Evolutionary conservation across 2,888 invertebrate species (phyloP).

Genomic region (Agrenia bidenticulata): DNA sequence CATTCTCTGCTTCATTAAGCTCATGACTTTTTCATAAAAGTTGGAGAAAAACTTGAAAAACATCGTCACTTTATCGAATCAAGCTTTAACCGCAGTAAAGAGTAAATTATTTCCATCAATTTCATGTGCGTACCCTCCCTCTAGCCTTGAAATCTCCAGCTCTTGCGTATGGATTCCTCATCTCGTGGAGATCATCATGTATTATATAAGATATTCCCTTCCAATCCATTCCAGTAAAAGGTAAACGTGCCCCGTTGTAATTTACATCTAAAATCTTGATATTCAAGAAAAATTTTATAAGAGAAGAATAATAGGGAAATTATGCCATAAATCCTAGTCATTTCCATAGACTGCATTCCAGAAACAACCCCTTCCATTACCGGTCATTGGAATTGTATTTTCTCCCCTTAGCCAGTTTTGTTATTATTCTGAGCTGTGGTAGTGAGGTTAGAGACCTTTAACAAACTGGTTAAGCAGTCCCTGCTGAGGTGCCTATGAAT

Average conservation of each 20-base stretch:
- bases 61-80: constrained; percentile 21
- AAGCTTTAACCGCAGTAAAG: constrained; percentile 14
- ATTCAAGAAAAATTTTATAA: too few relatives aligned
- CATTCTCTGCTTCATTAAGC: constrained; percentile 53
- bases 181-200: too few relatives aligned
- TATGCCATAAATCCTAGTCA: constrained; percentile 4
- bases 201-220: too few relatives aligned
- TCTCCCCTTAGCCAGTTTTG: too few relatives aligned
- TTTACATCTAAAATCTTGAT: background rate
- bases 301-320: background rate
- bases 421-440: too few relatives aligned
- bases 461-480: too few relatives aligned
- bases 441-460: too few relatives aligned
- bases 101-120: background rate
- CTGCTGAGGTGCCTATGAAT: too few relatives aligned
- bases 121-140: background rate
- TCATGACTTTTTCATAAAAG: constrained; percentile 40
- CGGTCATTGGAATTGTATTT: too few relatives aligned
- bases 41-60: constrained; percentile 17
- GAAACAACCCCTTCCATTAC: too few relatives aligned
- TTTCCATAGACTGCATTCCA: constrained; percentile 10
- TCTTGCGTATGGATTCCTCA: background rate
- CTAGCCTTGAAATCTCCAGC: background rate
- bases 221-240: too few relatives aligned
- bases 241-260: background rate